phyloP scores from a whole-genome alignment of 2,797 vertebrate genomes.

The Acanthis flammea region DNA sequence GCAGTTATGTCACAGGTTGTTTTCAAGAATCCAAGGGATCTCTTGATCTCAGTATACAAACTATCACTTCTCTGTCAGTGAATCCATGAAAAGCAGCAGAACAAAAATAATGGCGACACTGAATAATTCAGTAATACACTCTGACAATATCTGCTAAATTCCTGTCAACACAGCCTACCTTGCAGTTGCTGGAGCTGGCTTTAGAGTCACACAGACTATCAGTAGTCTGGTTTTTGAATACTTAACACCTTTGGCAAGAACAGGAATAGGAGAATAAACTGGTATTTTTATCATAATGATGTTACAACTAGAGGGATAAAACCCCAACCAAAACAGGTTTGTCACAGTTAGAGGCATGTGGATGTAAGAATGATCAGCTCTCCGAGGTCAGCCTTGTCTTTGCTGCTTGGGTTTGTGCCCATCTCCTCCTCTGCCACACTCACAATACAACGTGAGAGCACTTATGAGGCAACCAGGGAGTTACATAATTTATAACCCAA shows the following conservation, averaged over 20 bases:
- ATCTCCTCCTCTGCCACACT: neutral
- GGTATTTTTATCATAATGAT: neutral
- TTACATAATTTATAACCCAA: neutral
- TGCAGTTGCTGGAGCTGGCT: neutral
- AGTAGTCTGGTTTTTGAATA: neutral
- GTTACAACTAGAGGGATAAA: neutral
- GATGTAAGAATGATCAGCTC: neutral
- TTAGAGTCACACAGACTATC: neutral
- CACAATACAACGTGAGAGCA: neutral
- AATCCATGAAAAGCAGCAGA: conserved; percentile 1
- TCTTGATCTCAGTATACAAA: neutral
- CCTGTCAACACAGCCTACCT: conserved; percentile 34
- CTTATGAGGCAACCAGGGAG: neutral
- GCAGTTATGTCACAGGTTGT: neutral
- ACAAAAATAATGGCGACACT: conserved; percentile 18
- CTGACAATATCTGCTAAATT: conserved; percentile 28
- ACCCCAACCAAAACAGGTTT: neutral
- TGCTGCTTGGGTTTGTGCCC: neutral
- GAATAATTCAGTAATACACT: conserved; percentile 17
- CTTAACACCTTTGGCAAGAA: neutral
- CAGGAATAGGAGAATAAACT: neutral
- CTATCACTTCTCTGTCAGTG: neutral
- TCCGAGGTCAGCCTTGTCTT: neutral
- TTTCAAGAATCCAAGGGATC: neutral
- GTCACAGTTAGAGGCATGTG: neutral